phyloP scores from a whole-genome alignment of 2,113 vertebrate species.

The Tenrec ecaudatus region DNA sequence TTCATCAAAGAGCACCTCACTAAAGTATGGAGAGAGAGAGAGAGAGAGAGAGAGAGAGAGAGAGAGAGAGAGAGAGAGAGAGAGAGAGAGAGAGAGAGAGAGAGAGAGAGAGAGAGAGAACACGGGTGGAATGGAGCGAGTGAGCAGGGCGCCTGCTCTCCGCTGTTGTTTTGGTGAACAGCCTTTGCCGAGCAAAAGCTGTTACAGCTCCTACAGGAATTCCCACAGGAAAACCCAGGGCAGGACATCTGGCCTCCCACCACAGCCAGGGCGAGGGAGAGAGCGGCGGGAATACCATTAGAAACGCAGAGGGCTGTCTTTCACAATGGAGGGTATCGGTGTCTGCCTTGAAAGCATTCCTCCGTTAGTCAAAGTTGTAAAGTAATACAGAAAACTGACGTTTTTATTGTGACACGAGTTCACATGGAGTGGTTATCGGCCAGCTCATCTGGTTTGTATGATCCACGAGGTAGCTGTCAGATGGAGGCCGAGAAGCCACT shows the following conservation, averaged over 20 bases:
- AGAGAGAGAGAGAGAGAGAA: background rate
- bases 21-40: background rate
- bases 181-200: conserved; percentile 25
- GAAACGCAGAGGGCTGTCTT: conserved; percentile 77
- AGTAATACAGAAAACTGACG: conserved; percentile 85
- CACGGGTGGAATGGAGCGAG: background rate
- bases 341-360: conserved; percentile 87
- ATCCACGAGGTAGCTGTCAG: conserved; percentile 81
- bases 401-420: conserved; percentile 84
- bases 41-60: background rate
- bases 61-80: background rate
- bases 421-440: conserved; percentile 81
- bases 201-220: conserved; percentile 59
- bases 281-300: conserved; percentile 72
- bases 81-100: too few species aligned
- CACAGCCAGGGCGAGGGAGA: conserved; percentile 64
- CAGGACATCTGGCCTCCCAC: conserved; percentile 75
- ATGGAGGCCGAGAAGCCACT: conserved; percentile 75
- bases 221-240: conserved; percentile 64
- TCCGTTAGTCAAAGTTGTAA: conserved; percentile 79
- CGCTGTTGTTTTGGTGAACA: conserved; percentile 61
- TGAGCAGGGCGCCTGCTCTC: background rate
- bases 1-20: conserved; percentile 31
- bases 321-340: conserved; percentile 73
- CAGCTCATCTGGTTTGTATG: conserved; percentile 86